phyloP scores from a whole-genome alignment of 2,797 vertebrate genomes.

The Benthosema pterotum region DNA sequence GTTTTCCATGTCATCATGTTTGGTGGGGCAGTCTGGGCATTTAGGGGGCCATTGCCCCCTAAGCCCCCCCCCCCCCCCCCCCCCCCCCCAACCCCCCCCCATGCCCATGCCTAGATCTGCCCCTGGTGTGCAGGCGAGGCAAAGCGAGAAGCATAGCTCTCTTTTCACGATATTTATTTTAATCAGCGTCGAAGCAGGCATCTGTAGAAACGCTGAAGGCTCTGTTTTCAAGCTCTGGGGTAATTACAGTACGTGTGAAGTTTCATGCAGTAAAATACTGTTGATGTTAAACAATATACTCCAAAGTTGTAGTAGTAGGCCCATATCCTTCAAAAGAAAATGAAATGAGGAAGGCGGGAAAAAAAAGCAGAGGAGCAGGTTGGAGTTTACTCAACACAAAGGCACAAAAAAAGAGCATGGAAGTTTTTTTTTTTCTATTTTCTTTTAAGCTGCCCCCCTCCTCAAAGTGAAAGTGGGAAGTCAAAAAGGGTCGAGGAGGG shows the following conservation, averaged over 20 bases:
- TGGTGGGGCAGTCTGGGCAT: too few species aligned
- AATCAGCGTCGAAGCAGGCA: constrained; percentile 11
- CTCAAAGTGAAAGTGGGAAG: constrained; percentile 60
- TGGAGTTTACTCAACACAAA: not conserved
- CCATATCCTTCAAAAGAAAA: constrained; percentile 17
- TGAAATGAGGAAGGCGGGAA: not conserved
- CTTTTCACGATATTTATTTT: constrained; percentile 45
- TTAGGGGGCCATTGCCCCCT: too few species aligned
- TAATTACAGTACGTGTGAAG: constrained; percentile 6
- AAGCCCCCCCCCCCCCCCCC: too few species aligned
- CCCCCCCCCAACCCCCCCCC: too few species aligned
- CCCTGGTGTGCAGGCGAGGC: too few species aligned
- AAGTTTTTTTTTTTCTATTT: not conserved
- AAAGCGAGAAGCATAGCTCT: too few species aligned
- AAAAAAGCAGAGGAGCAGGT: constrained; percentile 20
- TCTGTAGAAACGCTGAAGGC: constrained; percentile 9
- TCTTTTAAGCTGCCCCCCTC: constrained; percentile 16
- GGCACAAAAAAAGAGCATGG: not conserved
- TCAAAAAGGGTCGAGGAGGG: constrained; percentile 8
- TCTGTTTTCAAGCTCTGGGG: constrained; percentile 1
- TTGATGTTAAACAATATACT: constrained; percentile 21
- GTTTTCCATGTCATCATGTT: too few species aligned
- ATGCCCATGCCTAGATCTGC: too few species aligned
- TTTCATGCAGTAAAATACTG: constrained; percentile 27
- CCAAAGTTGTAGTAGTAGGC: constrained; percentile 26